Evolutionary conservation across 2,113 vertebrate genomes (phyloP).

Genomic region (Arothron firmamentum): DNA sequence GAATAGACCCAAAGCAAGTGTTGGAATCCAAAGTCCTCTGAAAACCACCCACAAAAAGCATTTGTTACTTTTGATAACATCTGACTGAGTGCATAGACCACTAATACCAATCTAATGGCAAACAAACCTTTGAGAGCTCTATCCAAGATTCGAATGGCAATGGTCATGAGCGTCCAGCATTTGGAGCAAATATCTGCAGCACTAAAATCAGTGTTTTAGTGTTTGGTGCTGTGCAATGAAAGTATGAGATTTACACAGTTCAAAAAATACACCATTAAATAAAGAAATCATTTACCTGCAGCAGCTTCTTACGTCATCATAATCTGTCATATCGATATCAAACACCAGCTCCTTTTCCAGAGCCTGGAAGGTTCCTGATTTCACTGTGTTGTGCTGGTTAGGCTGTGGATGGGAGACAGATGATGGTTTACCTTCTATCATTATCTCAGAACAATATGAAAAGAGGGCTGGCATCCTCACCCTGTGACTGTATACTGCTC

Average conservation of each 20-base stretch:
- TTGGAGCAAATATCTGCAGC: slow-evolving; percentile 92
- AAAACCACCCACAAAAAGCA: slow-evolving; percentile 2
- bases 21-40: slow-evolving; percentile 92
- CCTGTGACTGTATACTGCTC: slow-evolving; percentile 90
- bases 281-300: slow-evolving; percentile 80
- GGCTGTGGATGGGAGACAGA: slow-evolving; percentile 72
- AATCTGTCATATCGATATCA: slow-evolving; percentile 98
- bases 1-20: slow-evolving; percentile 96
- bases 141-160: slow-evolving; percentile 88
- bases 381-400: slow-evolving; percentile 89
- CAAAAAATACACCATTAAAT: background rate
- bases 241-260: background rate
- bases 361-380: slow-evolving; percentile 88
- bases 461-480: slow-evolving; percentile 55
- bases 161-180: slow-evolving; percentile 96
- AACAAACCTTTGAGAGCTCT: slow-evolving; percentile 82
- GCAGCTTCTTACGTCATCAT: slow-evolving; percentile 90
- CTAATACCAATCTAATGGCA: background rate
- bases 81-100: background rate
- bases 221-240: background rate
- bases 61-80: background rate
- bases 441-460: background rate
- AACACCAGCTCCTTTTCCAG: slow-evolving; percentile 96
- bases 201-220: slow-evolving; percentile 60
- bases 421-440: background rate